Percentiles rank a stretch among this genome's conserved stretches.
Evolutionary conservation across 2,888 invertebrate genomes (phyloP).

Genomic region (Brenthis daphne): DNA sequence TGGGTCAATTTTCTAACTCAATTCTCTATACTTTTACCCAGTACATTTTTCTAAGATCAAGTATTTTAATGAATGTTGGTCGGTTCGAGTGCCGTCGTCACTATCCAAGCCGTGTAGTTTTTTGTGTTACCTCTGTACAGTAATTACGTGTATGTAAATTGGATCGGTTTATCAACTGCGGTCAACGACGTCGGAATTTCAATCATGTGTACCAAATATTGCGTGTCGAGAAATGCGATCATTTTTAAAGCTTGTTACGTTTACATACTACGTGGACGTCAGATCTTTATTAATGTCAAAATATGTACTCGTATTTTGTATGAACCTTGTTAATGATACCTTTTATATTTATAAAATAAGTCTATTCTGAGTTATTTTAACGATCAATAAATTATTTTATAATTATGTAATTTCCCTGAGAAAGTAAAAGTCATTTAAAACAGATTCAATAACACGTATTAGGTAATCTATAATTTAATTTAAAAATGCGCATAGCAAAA

Average conservation of each 20-base stretch:
- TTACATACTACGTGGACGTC: neutral
- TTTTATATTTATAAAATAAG: too few relatives aligned
- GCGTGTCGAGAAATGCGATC: slow-evolving; percentile 33
- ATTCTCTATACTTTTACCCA: neutral
- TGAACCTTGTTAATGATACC: too few relatives aligned
- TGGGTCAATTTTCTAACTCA: neutral
- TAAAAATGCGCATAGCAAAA: too few relatives aligned
- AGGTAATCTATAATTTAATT: too few relatives aligned
- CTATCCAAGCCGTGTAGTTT: slow-evolving; percentile 41
- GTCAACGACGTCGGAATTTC: slow-evolving; percentile 57
- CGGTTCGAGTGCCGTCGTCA: slow-evolving; percentile 43
- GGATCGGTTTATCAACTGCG: slow-evolving; percentile 67
- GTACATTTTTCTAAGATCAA: slow-evolving; percentile 15
- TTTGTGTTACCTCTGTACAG: slow-evolving; percentile 52
- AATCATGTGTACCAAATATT: slow-evolving; percentile 49
- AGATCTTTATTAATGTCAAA: neutral
- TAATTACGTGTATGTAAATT: slow-evolving; percentile 75
- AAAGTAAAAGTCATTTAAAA: slow-evolving; percentile 11
- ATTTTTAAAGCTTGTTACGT: slow-evolving; percentile 16
- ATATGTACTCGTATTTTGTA: too few relatives aligned
- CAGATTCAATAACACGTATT: neutral
- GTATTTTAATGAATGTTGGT: slow-evolving; percentile 32
- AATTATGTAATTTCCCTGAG: slow-evolving; percentile 12
- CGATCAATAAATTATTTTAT: neutral
- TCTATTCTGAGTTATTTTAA: neutral